phyloP scores from a whole-genome alignment of 2,797 vertebrate genomes.

The Chelidonichthys spinosus region DNA sequence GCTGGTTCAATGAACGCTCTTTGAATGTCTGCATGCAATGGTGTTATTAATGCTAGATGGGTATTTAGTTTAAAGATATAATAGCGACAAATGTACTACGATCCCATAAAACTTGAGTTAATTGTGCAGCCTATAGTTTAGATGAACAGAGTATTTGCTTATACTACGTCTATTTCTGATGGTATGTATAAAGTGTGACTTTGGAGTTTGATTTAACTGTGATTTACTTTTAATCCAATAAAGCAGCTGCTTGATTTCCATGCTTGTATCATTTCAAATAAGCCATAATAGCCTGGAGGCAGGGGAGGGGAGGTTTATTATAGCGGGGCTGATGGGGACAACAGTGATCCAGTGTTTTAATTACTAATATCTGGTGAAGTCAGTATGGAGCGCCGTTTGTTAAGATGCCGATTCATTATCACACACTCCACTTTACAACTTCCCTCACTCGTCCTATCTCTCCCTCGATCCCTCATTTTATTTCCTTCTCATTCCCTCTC shows the following conservation, averaged over 20 bases:
- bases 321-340: constrained; percentile 56
- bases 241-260: constrained; percentile 49
- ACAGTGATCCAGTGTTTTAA: constrained; percentile 64
- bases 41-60: not conserved
- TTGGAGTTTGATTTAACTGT: constrained; percentile 10
- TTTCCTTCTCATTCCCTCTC: not conserved
- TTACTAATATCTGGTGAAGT: constrained; percentile 53
- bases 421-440: constrained; percentile 5
- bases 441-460: not conserved
- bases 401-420: constrained; percentile 41
- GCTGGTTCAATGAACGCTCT: not conserved
- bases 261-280: constrained; percentile 51
- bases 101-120: not conserved
- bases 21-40: not conserved
- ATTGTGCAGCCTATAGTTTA: not conserved
- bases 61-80: too few relatives aligned
- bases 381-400: constrained; percentile 44
- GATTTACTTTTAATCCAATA: constrained; percentile 45
- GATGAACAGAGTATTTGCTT: not conserved
- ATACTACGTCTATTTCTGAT: not conserved
- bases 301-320: constrained; percentile 48
- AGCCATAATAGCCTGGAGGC: constrained; percentile 42
- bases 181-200: not conserved
- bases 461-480: not conserved
- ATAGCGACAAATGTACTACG: not conserved